Evolutionary conservation across 2,888 invertebrate genomes (phyloP).

Genomic region (Protonemura montana): DNA sequence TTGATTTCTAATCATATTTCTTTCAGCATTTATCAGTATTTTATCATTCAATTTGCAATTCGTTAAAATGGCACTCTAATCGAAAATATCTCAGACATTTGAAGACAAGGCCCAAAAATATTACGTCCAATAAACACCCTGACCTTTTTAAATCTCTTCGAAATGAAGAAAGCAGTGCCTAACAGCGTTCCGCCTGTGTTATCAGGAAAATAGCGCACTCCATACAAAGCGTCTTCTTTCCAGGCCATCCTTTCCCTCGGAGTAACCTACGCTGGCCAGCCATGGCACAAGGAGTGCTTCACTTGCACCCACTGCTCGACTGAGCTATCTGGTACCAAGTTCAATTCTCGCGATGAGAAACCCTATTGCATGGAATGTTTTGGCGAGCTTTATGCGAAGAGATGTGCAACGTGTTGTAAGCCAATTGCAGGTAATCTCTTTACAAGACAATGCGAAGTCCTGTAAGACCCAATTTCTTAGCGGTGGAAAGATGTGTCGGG

Average conservation of each 20-base stretch:
- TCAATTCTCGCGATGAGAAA: background rate
- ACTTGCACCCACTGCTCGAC: background rate
- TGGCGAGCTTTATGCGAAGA: background rate
- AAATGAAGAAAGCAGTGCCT: too few relatives aligned
- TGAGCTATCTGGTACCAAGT: background rate
- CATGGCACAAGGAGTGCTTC: constrained; percentile 1
- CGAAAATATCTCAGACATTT: too few relatives aligned
- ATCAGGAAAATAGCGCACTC: too few relatives aligned
- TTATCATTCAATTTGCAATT: too few relatives aligned
- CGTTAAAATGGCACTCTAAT: too few relatives aligned
- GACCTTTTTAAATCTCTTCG: too few relatives aligned
- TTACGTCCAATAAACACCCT: too few relatives aligned
- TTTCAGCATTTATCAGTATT: too few relatives aligned
- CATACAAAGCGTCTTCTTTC: background rate
- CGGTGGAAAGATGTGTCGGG: background rate
- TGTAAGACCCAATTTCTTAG: background rate
- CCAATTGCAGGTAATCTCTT: background rate
- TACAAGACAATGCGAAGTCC: constrained; percentile 4
- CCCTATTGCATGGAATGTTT: background rate
- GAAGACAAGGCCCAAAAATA: too few relatives aligned
- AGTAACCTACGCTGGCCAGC: background rate
- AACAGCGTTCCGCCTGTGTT: too few relatives aligned
- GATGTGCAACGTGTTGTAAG: background rate
- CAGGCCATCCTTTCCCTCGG: background rate
- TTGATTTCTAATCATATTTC: too few relatives aligned